A percentile compares a stretch with the other conserved stretches of the same genome.
Evolutionary conservation across 1,140 invertebrate species (phyloP).

Genomic region (Apis dorsata): DNA sequence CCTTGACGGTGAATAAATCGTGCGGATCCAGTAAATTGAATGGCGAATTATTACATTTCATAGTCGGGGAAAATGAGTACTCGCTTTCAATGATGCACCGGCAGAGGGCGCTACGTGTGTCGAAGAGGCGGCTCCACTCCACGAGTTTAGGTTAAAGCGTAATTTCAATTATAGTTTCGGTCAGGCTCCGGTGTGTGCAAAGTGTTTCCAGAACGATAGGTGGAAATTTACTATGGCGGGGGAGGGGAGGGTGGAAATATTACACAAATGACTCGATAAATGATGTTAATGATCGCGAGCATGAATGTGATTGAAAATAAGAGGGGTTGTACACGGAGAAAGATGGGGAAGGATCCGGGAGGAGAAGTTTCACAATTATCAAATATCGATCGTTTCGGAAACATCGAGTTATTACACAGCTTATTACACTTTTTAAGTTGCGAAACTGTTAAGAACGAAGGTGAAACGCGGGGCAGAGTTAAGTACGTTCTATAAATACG

Average conservation of each 20-base stretch:
- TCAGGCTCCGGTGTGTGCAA: constrained; percentile 15
- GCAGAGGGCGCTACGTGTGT: background rate
- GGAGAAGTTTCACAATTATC: background rate
- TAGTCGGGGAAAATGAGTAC: constrained; percentile 37
- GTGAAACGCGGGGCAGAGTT: background rate
- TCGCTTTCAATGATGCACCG: constrained; percentile 14
- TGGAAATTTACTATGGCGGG: background rate
- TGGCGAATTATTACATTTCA: constrained; percentile 52
- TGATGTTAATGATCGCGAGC: background rate
- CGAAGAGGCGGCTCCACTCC: background rate
- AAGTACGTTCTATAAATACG: constrained; percentile 30
- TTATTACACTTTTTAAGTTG: constrained; percentile 9
- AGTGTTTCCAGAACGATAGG: background rate
- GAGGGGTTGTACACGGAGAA: background rate
- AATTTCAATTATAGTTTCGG: constrained; percentile 56
- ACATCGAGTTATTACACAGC: background rate
- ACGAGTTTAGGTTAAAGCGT: constrained; percentile 21
- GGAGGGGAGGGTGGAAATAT: background rate
- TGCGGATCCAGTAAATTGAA: constrained; percentile 40
- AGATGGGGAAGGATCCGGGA: background rate
- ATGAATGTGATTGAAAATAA: background rate
- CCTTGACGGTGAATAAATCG: constrained; percentile 36
- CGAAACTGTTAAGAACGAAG: background rate
- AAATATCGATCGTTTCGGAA: background rate
- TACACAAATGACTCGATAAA: background rate